Evolutionary conservation across 2,888 invertebrate genomes (phyloP), one percentile per base, ranked within the genome.

Genomic region (Eupelmus urozonus): DNA sequence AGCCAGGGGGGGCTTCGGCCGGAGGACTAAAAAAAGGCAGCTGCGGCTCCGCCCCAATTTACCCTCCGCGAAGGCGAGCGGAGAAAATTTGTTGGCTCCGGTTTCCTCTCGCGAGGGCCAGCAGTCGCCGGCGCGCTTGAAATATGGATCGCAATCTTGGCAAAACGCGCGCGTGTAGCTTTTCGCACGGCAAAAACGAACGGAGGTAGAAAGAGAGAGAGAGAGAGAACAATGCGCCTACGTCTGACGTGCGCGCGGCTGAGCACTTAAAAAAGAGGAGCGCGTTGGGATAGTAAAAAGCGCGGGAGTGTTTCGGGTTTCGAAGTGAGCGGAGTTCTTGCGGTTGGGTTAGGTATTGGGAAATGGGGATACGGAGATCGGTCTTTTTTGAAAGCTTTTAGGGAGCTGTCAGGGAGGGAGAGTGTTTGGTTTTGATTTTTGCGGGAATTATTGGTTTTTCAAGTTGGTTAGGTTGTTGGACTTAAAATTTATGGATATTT

Each of bases 101-200:
- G 60, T 73, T 63, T 67, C 63, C 66, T 40, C 62, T 42, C 51
- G 63, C 62, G 20, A 20, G 40, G n/a, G 23, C 16, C 13, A 1
- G 45, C 4, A n/a, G 66, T 7, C 7, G 53, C 42, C 40, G 34
- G 53, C 29, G 20, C 67, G 55, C 62, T 59, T 80, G 77, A 80
- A 80, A 80, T 80, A 80, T 80, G 80, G 80, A 80, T 77, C 49
- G 80, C 71, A 80, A 77, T 80, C 80, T 80, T 80, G 80, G 80
- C 79, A 73, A 76, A 79, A 76, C 57, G 66, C 72, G 60, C 59
- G 65, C 59, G 9, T 63, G 16, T 62, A 62, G 53, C 66, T 42
- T 51, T 71, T 55, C 57, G 55, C 63, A 42, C 67, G n/a, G 62
- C 23, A 63, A 76, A 34, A 34, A 34, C 34, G 9, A 34, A 34